These are phyloP conservation scores for Poecilia latipinna DNA, from an alignment of 2,113 vertebrate species.

Conservation along the genomic window DNA sequence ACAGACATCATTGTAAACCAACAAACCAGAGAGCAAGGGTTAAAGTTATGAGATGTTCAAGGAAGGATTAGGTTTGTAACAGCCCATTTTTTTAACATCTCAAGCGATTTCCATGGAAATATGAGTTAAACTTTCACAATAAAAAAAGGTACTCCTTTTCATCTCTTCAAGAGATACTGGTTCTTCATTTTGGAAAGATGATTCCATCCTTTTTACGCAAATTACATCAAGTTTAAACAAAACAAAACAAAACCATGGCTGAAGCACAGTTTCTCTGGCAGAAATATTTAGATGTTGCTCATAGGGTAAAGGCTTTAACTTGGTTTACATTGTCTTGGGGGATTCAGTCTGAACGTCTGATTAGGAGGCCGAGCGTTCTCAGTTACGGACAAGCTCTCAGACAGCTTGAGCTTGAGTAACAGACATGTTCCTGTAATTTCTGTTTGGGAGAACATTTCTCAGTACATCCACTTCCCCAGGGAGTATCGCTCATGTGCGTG, in stretches of 20 bases:
- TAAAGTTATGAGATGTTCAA: too few species aligned
- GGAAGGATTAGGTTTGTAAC: too few species aligned
- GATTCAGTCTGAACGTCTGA: not conserved
- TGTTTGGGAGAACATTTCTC: not conserved
- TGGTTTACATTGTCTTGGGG: not conserved
- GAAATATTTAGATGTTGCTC: not conserved
- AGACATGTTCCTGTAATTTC: not conserved
- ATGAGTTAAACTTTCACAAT: too few species aligned
- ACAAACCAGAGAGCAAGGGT: too few species aligned
- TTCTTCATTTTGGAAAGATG: not conserved
- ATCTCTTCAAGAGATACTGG: not conserved
- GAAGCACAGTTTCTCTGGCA: not conserved
- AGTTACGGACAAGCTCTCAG: not conserved
- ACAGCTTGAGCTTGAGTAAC: not conserved
- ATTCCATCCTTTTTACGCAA: not conserved
- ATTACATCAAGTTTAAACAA: not conserved
- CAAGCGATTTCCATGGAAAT: too few species aligned
- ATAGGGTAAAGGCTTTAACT: not conserved
- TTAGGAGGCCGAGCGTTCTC: not conserved
- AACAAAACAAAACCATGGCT: not conserved
- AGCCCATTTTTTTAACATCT: too few species aligned
- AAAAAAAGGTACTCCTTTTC: not conserved
- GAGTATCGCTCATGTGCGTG: too few species aligned
- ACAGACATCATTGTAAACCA: too few species aligned
- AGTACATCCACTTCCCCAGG: not conserved